Base-by-base conservation (phyloP, 2,888 invertebrate species). In the Xiphydria camelus region DNA sequence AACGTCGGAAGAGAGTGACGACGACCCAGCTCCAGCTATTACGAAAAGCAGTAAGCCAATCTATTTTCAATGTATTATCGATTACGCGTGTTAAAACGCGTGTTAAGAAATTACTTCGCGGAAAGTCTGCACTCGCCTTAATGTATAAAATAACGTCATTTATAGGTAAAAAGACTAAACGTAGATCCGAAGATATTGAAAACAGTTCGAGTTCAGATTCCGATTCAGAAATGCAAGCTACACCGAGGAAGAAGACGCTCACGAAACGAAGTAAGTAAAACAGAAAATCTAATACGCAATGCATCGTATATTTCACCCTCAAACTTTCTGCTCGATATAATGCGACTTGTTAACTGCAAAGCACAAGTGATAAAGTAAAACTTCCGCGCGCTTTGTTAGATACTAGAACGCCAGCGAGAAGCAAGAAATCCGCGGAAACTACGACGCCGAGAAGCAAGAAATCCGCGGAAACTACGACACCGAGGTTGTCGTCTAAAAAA, bases 1-100 rank as follows among this genome's bases (percentile, higher is more conserved):
- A 2, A 10, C 15, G 18, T 34, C 34, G 34, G n/a, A n/a, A n/a
- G 54, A 62, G 3, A 54, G 53, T 1, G 54, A 55, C 3, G 53
- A 50, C 2, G 49, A 57, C n/a, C n/a, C n/a, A 3, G 40, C 37
- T 3, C 6, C 7, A 5, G 9, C 10, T 1, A n/a, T n/a, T n/a
- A n/a, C 6, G 18, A 34, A 17, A 18, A 19, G 5, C 4, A n/a
- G 34, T 34, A 34, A 5, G 34, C 4, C n/a, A n/a, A n/a, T n/a
- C n/a, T n/a, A n/a, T n/a, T n/a, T n/a, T n/a, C n/a, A n/a, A n/a
- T n/a, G n/a, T n/a, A n/a, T n/a, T n/a, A n/a, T n/a, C n/a, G n/a
- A n/a, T n/a, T n/a, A n/a, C n/a, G n/a, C n/a, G n/a, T n/a, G n/a
- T n/a, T n/a, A n/a, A n/a, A 18, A 34, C 9, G 9, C 29, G 12